Evolutionary conservation across 1,140 invertebrate genomes (phyloP).

Genomic region (Heliothis subflexa): DNA sequence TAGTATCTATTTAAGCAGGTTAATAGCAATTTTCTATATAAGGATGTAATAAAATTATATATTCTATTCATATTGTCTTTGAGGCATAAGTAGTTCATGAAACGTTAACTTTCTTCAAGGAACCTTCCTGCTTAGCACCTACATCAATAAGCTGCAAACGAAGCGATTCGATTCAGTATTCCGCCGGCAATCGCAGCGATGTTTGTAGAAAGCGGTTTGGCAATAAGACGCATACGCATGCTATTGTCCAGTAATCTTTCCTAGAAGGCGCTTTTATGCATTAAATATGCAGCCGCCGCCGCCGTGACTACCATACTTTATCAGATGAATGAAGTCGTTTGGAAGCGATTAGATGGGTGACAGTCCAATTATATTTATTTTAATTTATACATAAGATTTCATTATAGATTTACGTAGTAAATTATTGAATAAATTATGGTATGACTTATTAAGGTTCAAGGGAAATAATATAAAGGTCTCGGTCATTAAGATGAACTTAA

Average conservation of each 20-base stretch:
- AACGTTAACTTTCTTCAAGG: conserved; percentile 43
- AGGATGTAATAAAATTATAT: conserved; percentile 5
- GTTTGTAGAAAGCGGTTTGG: conserved; percentile 85
- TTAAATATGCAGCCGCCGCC: conserved; percentile 64
- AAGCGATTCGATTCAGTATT: conserved; percentile 72
- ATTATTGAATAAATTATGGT: not conserved
- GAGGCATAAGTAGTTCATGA: not conserved
- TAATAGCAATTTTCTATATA: not conserved
- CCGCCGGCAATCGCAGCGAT: conserved; percentile 63
- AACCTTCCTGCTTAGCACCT: conserved; percentile 7
- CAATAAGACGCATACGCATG: conserved; percentile 79
- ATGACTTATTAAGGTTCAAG: not conserved
- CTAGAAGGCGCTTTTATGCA: conserved; percentile 80
- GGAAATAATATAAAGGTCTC: conserved; percentile 58
- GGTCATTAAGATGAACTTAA: conserved; percentile 61
- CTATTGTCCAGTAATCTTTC: conserved; percentile 84
- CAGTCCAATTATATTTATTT: conserved; percentile 27
- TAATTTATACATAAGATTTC: not conserved
- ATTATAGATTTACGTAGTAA: too few species aligned
- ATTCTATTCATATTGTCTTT: not conserved
- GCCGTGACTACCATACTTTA: conserved; percentile 69
- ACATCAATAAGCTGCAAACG: conserved; percentile 47
- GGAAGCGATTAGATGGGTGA: conserved; percentile 28
- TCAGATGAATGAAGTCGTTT: conserved; percentile 25
- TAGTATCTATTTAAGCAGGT: conserved; percentile 50